Percentiles rank a stretch among this genome's conserved stretches.
These are phyloP conservation scores for Meles meles DNA, from an alignment of 2,113 vertebrate species.

Conservation along the genomic window DNA sequence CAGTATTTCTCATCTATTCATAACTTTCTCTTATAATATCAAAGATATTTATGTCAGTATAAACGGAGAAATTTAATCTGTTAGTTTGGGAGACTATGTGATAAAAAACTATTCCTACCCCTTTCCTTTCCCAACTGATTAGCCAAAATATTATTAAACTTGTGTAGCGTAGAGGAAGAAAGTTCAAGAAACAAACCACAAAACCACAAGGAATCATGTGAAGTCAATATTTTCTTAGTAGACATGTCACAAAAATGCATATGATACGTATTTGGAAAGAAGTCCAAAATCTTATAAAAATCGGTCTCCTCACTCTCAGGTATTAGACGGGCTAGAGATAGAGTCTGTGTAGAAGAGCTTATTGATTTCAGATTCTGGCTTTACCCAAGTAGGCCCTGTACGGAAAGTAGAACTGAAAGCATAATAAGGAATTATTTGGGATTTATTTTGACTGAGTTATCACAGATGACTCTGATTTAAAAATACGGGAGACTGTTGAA, in stretches of 20 bases:
- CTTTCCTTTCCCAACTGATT: conserved; percentile 55
- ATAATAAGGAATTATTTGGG: neutral
- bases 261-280: neutral
- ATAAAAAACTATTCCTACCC: conserved; percentile 61
- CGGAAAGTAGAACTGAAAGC: neutral
- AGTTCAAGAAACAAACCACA: neutral
- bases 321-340: neutral
- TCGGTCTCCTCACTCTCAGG: neutral
- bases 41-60: conserved; percentile 53
- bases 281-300: neutral
- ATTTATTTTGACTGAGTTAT: neutral
- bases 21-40: conserved; percentile 54
- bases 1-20: neutral
- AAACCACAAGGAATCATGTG: neutral
- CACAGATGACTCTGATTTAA: neutral
- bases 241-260: neutral
- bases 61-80: conserved; percentile 70
- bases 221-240: conserved; percentile 27
- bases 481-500: neutral
- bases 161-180: conserved; percentile 39
- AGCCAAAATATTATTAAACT: conserved; percentile 44
- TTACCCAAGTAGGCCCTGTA: neutral
- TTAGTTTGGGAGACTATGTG: conserved; percentile 70
- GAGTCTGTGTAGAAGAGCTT: neutral
- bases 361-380: neutral